Conservation (phyloP, 2,113 vertebrate genomes). For the Tachysurus fulvidraco region DNA sequence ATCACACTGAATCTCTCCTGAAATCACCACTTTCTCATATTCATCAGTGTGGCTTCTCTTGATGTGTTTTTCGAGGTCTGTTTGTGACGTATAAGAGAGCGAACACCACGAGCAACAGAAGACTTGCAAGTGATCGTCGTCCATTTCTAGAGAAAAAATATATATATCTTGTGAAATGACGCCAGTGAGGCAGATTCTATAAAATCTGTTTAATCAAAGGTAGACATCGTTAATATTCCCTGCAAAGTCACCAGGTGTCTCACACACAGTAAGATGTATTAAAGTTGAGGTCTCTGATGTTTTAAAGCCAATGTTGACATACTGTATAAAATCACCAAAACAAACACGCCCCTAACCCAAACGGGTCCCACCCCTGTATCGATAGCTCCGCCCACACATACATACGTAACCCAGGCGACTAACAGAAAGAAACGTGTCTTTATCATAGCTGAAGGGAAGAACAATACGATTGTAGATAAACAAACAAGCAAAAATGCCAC, state of each 20-base stretch:
- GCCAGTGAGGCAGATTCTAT: not conserved
- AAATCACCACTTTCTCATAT: conserved; percentile 11
- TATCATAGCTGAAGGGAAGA: too few relatives aligned
- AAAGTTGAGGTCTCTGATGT: too few relatives aligned
- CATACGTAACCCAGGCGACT: too few relatives aligned
- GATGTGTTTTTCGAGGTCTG: conserved; percentile 3
- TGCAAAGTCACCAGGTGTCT: not conserved
- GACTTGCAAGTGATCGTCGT: not conserved
- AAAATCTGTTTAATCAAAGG: not conserved
- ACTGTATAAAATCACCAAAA: too few relatives aligned
- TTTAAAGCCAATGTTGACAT: too few relatives aligned
- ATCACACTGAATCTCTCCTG: not conserved
- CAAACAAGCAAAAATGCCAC: too few relatives aligned
- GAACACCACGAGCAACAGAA: conserved; percentile 13
- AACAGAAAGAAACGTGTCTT: too few relatives aligned
- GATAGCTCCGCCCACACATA: too few relatives aligned
- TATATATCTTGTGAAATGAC: not conserved
- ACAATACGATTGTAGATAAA: too few relatives aligned
- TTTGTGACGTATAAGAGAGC: not conserved
- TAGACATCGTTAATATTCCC: not conserved
- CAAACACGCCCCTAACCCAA: too few relatives aligned
- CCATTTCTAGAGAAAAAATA: not conserved
- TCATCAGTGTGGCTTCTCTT: not conserved
- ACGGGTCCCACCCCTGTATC: too few relatives aligned
- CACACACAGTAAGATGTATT: not conserved